Percentiles rank a stretch among this genome's conserved stretches.
These are phyloP conservation scores for Zygothrica quintamaculata DNA, from an alignment of 2,888 invertebrate species.

Conservation along the genomic window DNA sequence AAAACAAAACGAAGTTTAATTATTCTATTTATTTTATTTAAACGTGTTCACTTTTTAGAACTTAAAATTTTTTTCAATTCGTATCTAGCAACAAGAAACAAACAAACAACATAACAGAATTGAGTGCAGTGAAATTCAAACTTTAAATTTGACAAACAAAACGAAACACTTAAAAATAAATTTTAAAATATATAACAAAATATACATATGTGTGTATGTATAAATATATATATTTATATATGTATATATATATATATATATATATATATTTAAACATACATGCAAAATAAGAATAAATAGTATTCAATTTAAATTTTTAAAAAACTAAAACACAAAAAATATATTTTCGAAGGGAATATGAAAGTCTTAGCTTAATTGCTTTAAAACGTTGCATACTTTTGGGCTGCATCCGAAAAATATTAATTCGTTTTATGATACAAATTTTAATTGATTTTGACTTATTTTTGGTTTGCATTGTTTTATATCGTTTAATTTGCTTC, in stretches of 20 bases:
- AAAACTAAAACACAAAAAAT: constrained; percentile 18
- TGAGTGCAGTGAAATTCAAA: constrained; percentile 41
- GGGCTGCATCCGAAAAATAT: constrained; percentile 44
- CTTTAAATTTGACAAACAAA: constrained; percentile 38
- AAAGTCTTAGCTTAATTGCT: constrained; percentile 52
- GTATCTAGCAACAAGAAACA: constrained; percentile 36
- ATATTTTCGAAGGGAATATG: too few relatives aligned
- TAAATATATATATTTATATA: constrained; percentile 22
- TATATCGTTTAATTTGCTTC: constrained; percentile 35
- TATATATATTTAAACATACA: constrained; percentile 18
- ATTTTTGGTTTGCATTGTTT: constrained; percentile 22
- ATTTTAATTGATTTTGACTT: constrained; percentile 33
- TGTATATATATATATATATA: constrained; percentile 24
- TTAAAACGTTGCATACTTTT: constrained; percentile 59
- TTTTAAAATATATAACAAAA: constrained; percentile 17
- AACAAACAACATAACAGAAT: constrained; percentile 19
- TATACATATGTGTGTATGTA: constrained; percentile 19
- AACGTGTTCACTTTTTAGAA: constrained; percentile 36
- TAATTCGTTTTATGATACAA: constrained; percentile 32
- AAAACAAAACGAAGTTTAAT: too few relatives aligned
- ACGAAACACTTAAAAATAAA: constrained; percentile 35
- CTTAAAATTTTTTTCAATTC: constrained; percentile 31
- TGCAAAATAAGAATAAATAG: constrained; percentile 40
- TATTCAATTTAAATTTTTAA: constrained; percentile 26
- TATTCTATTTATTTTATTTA: constrained; percentile 31